phyloP scores from a whole-genome alignment of 2,888 invertebrate species.

The Oligia strigilis region DNA sequence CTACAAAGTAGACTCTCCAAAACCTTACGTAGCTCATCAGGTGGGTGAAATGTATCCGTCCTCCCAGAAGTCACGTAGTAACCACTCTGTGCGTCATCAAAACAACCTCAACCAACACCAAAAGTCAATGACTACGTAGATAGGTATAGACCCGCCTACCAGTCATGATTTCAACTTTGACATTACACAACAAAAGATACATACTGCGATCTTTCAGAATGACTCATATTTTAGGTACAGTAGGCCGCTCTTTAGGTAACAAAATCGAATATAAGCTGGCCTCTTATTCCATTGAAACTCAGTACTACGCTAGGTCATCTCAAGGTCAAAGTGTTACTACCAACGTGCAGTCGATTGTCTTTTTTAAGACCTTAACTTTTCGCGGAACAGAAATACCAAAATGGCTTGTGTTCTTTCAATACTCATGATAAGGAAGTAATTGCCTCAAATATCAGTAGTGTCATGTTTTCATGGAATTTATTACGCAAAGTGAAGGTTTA shows the following conservation, averaged over 20 bases:
- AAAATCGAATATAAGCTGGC: not conserved
- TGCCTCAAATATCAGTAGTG: constrained; percentile 7
- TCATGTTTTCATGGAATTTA: constrained; percentile 4
- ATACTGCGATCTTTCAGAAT: not conserved
- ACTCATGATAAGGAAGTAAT: constrained; percentile 19
- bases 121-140: not conserved
- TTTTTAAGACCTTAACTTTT: not conserved
- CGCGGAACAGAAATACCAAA: constrained; percentile 12
- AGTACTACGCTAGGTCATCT: not conserved
- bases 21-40: not conserved
- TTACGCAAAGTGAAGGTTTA: not conserved
- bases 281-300: not conserved
- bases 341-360: not conserved
- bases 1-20: not conserved
- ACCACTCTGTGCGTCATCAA: not conserved
- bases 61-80: not conserved
- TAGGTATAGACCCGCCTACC: too few relatives aligned
- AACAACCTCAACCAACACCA: not conserved
- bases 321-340: too few relatives aligned
- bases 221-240: constrained; percentile 14
- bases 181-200: constrained; percentile 10
- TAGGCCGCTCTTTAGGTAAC: not conserved
- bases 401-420: constrained; percentile 11
- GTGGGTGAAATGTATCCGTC: too few relatives aligned
- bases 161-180: not conserved